Percentiles rank a stretch among this genome's conserved stretches.
These are phyloP conservation scores for Bos javanicus DNA, from an alignment of 2,113 vertebrate genomes.

Conservation along the genomic window DNA sequence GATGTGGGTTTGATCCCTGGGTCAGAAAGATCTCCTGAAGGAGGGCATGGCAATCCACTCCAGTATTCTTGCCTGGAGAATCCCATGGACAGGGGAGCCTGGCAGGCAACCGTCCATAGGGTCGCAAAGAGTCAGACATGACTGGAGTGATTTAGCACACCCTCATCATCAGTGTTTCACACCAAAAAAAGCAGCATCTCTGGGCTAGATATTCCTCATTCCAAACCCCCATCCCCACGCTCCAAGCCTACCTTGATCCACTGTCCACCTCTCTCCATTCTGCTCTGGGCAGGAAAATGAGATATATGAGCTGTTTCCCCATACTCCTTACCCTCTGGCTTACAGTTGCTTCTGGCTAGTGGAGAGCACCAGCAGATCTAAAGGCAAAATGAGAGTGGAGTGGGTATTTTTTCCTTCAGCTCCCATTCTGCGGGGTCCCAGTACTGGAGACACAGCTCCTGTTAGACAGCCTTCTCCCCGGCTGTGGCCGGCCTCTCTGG, in stretches of 20 bases:
- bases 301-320: neutral
- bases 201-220: neutral
- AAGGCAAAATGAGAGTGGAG: neutral
- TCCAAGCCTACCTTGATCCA: neutral
- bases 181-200: neutral
- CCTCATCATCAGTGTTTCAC: neutral
- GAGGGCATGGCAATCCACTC: neutral
- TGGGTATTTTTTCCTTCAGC: neutral
- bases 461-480: neutral
- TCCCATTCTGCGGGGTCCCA: neutral
- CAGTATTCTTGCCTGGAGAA: neutral
- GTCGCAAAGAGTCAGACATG: neutral
- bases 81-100: neutral
- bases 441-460: neutral
- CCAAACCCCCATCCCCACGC: accelerated
- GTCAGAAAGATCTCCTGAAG: neutral
- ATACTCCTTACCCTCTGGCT: neutral
- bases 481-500: neutral
- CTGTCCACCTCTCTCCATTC: neutral
- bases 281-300: neutral
- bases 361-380: neutral
- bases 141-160: neutral
- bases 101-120: neutral
- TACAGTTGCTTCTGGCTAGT: neutral
- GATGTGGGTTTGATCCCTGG: neutral